A percentile compares a stretch with the other conserved stretches of the same genome.
Evolutionary conservation across 2,888 invertebrate genomes (phyloP).

Genomic region (Metalampra italica): DNA sequence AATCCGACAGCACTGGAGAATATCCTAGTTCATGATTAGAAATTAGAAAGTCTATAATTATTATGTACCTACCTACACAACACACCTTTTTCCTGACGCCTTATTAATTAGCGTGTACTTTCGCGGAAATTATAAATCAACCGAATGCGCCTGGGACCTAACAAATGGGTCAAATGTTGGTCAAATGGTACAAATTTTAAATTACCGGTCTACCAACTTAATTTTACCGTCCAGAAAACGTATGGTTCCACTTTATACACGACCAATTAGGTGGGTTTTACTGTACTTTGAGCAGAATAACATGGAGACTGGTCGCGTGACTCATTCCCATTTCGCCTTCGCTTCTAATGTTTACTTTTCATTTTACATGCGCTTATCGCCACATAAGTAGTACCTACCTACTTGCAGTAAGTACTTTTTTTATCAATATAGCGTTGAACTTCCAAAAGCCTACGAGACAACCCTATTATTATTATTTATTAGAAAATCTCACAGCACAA

Average conservation of each 20-base stretch:
- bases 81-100: too few species aligned
- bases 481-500: too few species aligned
- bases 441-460: too few species aligned
- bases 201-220: conserved; percentile 30
- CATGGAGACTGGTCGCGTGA: conserved; percentile 29
- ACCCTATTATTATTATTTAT: too few species aligned
- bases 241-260: neutral
- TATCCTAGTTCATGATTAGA: too few species aligned
- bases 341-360: conserved; percentile 8
- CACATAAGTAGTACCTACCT: too few species aligned
- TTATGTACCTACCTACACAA: too few species aligned
- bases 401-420: too few species aligned
- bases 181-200: conserved; percentile 59
- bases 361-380: neutral
- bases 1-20: too few species aligned
- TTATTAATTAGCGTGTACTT: conserved; percentile 3
- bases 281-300: neutral
- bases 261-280: neutral
- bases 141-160: conserved; percentile 27
- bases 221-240: conserved; percentile 13
- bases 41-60: too few species aligned
- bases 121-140: conserved; percentile 33
- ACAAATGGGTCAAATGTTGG: conserved; percentile 60
- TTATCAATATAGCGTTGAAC: too few species aligned
- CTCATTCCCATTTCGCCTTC: conserved; percentile 33